Percentiles rank a stretch among this genome's conserved stretches.
These are phyloP conservation scores for Plusia festucae DNA, from an alignment of 2,888 invertebrate genomes.

Conservation along the genomic window DNA sequence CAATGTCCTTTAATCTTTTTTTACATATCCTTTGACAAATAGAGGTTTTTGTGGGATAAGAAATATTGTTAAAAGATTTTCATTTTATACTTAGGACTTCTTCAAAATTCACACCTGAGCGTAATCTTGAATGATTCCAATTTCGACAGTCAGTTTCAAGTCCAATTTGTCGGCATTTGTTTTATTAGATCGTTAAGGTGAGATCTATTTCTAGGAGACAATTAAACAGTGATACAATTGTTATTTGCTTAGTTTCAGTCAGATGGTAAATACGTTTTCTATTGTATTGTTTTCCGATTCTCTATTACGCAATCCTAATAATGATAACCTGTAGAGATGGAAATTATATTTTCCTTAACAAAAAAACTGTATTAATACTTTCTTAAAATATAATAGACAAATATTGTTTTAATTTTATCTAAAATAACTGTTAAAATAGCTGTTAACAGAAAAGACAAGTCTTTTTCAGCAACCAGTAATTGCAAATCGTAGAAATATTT, in stretches of 20 bases:
- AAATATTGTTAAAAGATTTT: not conserved
- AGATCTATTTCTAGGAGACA: slow-evolving; percentile 6
- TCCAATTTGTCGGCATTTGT: slow-evolving; percentile 4
- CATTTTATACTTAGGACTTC: not conserved
- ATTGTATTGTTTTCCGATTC: slow-evolving; percentile 8
- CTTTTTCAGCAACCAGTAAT: no score
- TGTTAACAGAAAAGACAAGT: no score
- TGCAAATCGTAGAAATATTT: no score
- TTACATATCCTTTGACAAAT: slow-evolving; percentile 11
- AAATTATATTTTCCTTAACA: no score
- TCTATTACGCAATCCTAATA: slow-evolving; percentile 8
- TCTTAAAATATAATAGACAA: no score
- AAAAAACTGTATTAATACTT: no score
- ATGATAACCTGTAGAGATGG: no score
- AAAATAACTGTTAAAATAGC: no score
- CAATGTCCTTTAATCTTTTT: slow-evolving; percentile 23
- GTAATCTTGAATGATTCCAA: not conserved
- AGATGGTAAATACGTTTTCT: slow-evolving; percentile 7
- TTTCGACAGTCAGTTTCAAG: not conserved
- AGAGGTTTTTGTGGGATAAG: not conserved
- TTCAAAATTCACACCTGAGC: not conserved
- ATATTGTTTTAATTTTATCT: no score
- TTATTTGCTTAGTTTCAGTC: slow-evolving; percentile 11
- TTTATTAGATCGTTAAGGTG: not conserved
- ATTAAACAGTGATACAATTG: slow-evolving; percentile 12